Evolutionary conservation across 2,113 vertebrate species (phyloP), one percentile per base, ranked within the genome.

Genomic region (Camelus bactrianus): DNA sequence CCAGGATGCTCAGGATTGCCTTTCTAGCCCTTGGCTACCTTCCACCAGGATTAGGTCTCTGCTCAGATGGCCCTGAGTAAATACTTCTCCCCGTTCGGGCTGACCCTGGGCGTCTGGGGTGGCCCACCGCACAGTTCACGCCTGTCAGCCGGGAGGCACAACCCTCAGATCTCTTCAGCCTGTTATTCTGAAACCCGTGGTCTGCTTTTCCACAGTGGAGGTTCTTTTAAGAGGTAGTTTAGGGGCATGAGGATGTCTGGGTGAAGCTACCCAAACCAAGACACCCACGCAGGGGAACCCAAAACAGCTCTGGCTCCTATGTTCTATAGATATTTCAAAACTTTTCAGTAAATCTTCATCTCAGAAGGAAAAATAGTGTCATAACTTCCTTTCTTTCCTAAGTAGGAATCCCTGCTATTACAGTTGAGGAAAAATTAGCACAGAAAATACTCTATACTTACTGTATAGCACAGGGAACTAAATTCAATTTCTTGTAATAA

Each of bases 111-210:
- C 62, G 8, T 95, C 89, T 48, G 52, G 70, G 69, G 35, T 64
- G 82, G 77, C 42, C 89, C 77, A 8, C 62, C n/a, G 20, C 42
- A 73, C 38, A 14, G 48, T 79, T 92, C 14, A 7, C 15, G 60
- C 48, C 35, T 75, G 38, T 87, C 84, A 58, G 69, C 69, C 73
- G 79, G 86, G 62, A 90, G 75, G 54, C 95, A 79, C 69, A 50
- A 97, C 86, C 14, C 75, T 67, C 42, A 82, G 42, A 77, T 48
- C 67, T 86, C 77, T 96, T 75, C 72, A 50, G 89, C 89, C 32
- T 93, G 35, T 85, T 91, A 64, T 89, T 89, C 90, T 69, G 83
- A 30, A 96, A 93, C 93, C 67, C 15, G 22, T 6, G 62, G 81
- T 76, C 86, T 77, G 50, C 42, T 48, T 65, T 60, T 83, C 82